phyloP scores from a whole-genome alignment of 2,797 vertebrate species.

The Thaleichthys pacificus region DNA sequence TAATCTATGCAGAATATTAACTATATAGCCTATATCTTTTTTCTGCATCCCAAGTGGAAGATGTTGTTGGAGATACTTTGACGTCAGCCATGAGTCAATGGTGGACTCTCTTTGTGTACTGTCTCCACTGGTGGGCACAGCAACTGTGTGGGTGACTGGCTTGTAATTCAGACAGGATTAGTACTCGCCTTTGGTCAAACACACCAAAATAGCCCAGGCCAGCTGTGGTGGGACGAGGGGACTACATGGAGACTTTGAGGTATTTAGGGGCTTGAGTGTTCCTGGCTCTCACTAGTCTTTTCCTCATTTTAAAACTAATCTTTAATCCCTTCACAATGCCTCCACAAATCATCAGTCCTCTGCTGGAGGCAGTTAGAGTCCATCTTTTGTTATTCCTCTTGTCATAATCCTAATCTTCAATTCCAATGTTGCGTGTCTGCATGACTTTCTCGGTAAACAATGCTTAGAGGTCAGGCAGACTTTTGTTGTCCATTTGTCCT shows the following conservation, averaged over 20 bases:
- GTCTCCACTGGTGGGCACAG: conserved; percentile 23
- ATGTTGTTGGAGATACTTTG: background rate
- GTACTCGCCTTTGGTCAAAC: conserved; percentile 43
- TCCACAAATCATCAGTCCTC: conserved; percentile 36
- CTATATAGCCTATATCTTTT: background rate
- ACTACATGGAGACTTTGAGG: conserved; percentile 43
- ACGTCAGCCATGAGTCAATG: background rate
- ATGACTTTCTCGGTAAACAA: conserved; percentile 7
- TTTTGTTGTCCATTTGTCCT: background rate
- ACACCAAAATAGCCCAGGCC: conserved; percentile 46
- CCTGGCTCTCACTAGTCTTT: conserved; percentile 26
- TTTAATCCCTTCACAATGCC: conserved; percentile 49
- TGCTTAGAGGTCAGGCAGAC: background rate
- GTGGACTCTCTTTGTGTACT: background rate
- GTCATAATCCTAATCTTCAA: conserved; percentile 4
- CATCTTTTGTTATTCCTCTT: background rate
- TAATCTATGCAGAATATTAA: background rate
- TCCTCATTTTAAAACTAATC: conserved; percentile 30
- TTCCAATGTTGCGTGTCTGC: background rate
- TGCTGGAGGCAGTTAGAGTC: background rate
- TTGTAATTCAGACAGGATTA: conserved; percentile 39
- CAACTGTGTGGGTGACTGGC: conserved; percentile 17
- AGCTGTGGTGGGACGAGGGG: conserved; percentile 33
- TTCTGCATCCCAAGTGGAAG: background rate
- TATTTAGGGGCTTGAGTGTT: conserved; percentile 19